phyloP scores from a whole-genome alignment of 2,888 invertebrate species.

The Apoderus coryli region DNA sequence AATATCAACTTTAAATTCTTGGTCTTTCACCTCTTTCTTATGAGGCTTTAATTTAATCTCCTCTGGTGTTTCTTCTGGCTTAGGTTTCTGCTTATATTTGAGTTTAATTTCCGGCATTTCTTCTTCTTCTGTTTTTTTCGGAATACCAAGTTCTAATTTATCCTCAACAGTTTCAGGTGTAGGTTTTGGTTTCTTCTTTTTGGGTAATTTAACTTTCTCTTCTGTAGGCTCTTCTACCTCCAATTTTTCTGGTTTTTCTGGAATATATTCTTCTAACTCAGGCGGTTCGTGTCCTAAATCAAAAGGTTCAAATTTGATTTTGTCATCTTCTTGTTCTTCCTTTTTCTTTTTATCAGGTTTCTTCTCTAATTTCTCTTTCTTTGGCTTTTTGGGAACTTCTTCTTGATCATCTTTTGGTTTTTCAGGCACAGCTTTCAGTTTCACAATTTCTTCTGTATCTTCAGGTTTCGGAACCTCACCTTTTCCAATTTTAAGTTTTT shows the following conservation, averaged over 20 bases:
- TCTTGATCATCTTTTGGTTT: slow-evolving; percentile 24
- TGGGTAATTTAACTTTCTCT: slow-evolving; percentile 17
- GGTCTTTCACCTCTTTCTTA: slow-evolving; percentile 23
- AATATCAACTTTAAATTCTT: slow-evolving; percentile 18
- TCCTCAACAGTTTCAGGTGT: slow-evolving; percentile 20
- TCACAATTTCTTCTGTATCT: slow-evolving; percentile 25
- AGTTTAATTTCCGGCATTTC: slow-evolving; percentile 32
- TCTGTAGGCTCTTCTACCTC: slow-evolving; percentile 25
- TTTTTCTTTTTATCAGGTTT: slow-evolving; percentile 21
- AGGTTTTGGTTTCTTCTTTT: slow-evolving; percentile 32
- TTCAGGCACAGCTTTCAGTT: slow-evolving; percentile 31
- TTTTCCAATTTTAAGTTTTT: slow-evolving; percentile 27
- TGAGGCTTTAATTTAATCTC: slow-evolving; percentile 30
- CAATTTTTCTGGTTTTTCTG: slow-evolving; percentile 25
- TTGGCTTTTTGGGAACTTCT: slow-evolving; percentile 18
- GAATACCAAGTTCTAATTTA: slow-evolving; percentile 22
- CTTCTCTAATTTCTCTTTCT: slow-evolving; percentile 21
- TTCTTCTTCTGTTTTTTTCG: slow-evolving; percentile 25
- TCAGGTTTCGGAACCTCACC: slow-evolving; percentile 28
- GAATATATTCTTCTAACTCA: slow-evolving; percentile 26
- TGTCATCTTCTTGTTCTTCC: slow-evolving; percentile 23
- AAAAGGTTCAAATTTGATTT: slow-evolving; percentile 28
- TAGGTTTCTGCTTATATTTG: slow-evolving; percentile 26
- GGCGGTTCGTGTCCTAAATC: slow-evolving; percentile 29
- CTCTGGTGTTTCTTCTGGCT: slow-evolving; percentile 24